phyloP scores from a whole-genome alignment of 1,140 invertebrate species.

The Hypothenemus hampei region DNA sequence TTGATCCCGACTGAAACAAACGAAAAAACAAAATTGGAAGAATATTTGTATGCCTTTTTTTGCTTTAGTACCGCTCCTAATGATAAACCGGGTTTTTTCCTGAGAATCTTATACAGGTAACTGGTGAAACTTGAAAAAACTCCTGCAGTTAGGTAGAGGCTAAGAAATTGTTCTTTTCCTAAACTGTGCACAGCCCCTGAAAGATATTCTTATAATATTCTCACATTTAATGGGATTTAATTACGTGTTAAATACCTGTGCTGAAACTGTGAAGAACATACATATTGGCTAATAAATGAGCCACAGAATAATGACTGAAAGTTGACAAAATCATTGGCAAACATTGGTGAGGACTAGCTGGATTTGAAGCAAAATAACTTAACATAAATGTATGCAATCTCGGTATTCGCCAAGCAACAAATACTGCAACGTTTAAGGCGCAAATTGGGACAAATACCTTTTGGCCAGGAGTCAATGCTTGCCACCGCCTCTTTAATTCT shows the following conservation, averaged over 20 bases:
- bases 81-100: slow-evolving; percentile 64
- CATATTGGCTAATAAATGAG: slow-evolving; percentile 93
- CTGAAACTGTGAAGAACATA: slow-evolving; percentile 88
- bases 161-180: slow-evolving; percentile 90
- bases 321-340: slow-evolving; percentile 87
- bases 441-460: slow-evolving; percentile 77
- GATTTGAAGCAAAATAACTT: slow-evolving; percentile 81
- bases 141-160: slow-evolving; percentile 83
- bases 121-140: slow-evolving; percentile 84
- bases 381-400: slow-evolving; percentile 69
- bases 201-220: slow-evolving; percentile 13
- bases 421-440: slow-evolving; percentile 74
- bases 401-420: slow-evolving; percentile 76
- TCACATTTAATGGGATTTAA: neutral
- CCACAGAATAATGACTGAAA: slow-evolving; percentile 85
- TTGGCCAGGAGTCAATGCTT: slow-evolving; percentile 64
- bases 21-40: neutral
- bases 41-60: too few species aligned
- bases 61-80: slow-evolving; percentile 93
- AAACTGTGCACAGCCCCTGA: slow-evolving; percentile 65
- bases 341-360: slow-evolving; percentile 64
- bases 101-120: slow-evolving; percentile 70
- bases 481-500: slow-evolving; percentile 70
- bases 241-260: slow-evolving; percentile 47
- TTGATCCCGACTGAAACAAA: slow-evolving; percentile 80